Evolutionary conservation across 2,888 invertebrate genomes (phyloP), one percentile per base, ranked within the genome.

Genomic region (Drosophila quinaria): DNA sequence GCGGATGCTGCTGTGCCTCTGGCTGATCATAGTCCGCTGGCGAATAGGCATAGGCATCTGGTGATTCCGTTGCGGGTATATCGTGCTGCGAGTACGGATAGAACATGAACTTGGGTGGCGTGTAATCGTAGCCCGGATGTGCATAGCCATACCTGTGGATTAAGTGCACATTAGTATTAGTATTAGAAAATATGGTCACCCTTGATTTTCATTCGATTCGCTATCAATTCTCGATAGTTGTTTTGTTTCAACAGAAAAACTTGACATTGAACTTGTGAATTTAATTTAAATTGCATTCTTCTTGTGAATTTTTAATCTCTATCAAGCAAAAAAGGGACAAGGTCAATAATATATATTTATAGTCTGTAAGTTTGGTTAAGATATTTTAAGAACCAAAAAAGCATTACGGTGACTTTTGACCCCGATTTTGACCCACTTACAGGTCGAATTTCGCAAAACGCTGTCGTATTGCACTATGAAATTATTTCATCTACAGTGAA

Each of bases 11-110:
- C 10, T 55, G 64, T 5, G 71, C 44, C 31, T 70, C 82, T 3
- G 74, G 65, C 46, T 67, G 78, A 5, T 90, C 90, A 35, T 82
- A 80, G 19, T 78, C 80, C 0, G 79, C 80, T 52, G 71, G 81
- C 10, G 79, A 70, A 44, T 80, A 80, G 25, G 75, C 73, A 60
- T 90, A 87, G 10, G 78, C 19, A 52, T 80, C 82, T 0, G 89
- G 80, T 0, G 80, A 81, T 33, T 80, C 74, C 6, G 93, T 91
- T 9, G 85, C 67, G 22, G 92, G 92, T 68, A 95, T 94, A 80
- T 95, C 95, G 62, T 95, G 93, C 90, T 96, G 95, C 0, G 95
- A 95, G 89, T 96, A 96, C 4, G 95, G 96, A 86, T 95, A 96
- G 69, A 95, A 94, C 93, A 94, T 94, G 80, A 94, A 95, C 85